phyloP scores from a whole-genome alignment of 2,797 vertebrate species.

The Ctenopoma kingsleyae region DNA sequence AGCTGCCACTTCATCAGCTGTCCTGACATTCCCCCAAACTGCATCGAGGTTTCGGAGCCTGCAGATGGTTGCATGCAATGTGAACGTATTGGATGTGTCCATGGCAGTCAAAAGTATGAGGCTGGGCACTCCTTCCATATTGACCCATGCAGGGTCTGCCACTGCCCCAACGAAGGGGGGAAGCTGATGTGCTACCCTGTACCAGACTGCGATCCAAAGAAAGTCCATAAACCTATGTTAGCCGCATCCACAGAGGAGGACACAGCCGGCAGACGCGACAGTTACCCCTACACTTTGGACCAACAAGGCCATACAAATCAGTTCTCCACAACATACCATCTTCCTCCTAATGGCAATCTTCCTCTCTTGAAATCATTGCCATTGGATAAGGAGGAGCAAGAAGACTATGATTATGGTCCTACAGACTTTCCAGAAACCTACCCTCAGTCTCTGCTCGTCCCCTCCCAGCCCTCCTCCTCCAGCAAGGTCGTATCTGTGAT shows the following conservation, averaged over 20 bases:
- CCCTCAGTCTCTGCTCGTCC: constrained; percentile 27
- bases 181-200: constrained; percentile 93
- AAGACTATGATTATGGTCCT: constrained; percentile 80
- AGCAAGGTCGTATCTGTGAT: constrained; percentile 33
- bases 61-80: constrained; percentile 91
- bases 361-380: constrained; percentile 64
- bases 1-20: constrained; percentile 95
- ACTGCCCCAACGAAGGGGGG: constrained; percentile 91
- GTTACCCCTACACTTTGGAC: constrained; percentile 85
- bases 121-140: constrained; percentile 92
- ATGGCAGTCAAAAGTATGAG: constrained; percentile 86
- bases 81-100: constrained; percentile 89
- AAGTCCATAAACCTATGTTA: constrained; percentile 70
- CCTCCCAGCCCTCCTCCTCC: constrained; percentile 42
- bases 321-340: constrained; percentile 41
- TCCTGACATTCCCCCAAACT: constrained; percentile 92
- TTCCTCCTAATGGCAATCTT: constrained; percentile 52
- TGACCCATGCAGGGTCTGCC: constrained; percentile 91
- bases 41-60: constrained; percentile 88
- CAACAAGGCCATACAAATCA: constrained; percentile 81
- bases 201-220: constrained; percentile 82
- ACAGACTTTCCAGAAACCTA: constrained; percentile 62
- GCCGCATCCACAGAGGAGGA: constrained; percentile 75
- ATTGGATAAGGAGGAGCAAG: constrained; percentile 63
- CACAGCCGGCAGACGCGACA: constrained; percentile 64